Evolutionary conservation across 2,888 invertebrate species (phyloP).

Genomic region (Chironomus tentans): DNA sequence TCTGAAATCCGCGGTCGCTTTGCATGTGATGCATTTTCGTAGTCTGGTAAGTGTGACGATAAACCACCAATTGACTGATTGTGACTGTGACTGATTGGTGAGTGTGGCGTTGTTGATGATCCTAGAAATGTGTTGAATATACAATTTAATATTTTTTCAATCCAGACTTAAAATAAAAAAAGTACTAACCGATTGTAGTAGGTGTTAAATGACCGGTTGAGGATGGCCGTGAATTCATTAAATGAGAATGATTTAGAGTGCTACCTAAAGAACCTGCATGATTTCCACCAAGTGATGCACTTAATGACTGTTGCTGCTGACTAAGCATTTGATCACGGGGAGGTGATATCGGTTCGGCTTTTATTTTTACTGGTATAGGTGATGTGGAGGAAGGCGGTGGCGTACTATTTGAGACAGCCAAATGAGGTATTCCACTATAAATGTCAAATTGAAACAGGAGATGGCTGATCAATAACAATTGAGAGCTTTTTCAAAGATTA

Average conservation of each 20-base stretch:
- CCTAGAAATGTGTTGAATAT: conserved; percentile 33
- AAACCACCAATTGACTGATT: conserved; percentile 30
- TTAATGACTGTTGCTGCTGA: conserved; percentile 34
- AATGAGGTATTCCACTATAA: conserved; percentile 62
- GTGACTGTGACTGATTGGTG: conserved; percentile 51
- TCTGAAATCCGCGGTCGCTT: conserved; percentile 79
- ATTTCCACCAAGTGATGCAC: conserved; percentile 19
- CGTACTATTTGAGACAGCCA: conserved; percentile 66
- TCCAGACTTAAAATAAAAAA: too few relatives aligned
- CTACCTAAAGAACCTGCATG: conserved; percentile 29
- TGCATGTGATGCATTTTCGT: conserved; percentile 50
- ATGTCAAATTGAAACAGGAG: neutral
- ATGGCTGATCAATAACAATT: neutral
- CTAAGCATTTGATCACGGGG: conserved; percentile 70
- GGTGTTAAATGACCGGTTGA: conserved; percentile 50
- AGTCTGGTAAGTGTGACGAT: conserved; percentile 45
- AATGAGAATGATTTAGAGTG: conserved; percentile 44
- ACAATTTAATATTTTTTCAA: conserved; percentile 22
- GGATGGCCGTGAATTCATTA: conserved; percentile 47
- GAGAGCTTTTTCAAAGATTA: neutral
- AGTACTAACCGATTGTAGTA: neutral
- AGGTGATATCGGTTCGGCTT: conserved; percentile 92
- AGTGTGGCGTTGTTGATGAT: conserved; percentile 67
- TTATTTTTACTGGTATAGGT: conserved; percentile 66
- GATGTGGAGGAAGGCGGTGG: conserved; percentile 59